phyloP scores from a whole-genome alignment of 1,140 invertebrate genomes.

The Cataglyphis hispanica region DNA sequence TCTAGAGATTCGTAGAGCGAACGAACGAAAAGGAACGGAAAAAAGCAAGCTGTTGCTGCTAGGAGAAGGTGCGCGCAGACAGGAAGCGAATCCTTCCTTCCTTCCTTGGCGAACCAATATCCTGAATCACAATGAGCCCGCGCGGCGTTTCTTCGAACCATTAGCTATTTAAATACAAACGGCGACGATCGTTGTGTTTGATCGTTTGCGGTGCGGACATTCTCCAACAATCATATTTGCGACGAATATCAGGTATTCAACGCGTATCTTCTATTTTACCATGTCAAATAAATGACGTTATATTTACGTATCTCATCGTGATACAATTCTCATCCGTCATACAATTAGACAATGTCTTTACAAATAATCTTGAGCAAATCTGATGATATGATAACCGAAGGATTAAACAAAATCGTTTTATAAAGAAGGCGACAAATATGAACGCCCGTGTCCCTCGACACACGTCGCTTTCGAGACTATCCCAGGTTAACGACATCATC shows the following conservation, averaged over 20 bases:
- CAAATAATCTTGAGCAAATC: not conserved
- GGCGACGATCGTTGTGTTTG: slow-evolving; percentile 49
- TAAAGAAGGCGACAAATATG: slow-evolving; percentile 21
- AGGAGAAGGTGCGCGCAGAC: slow-evolving; percentile 71
- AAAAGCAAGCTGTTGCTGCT: slow-evolving; percentile 49
- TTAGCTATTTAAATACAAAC: slow-evolving; percentile 79
- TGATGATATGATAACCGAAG: not conserved
- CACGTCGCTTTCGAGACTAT: slow-evolving; percentile 8
- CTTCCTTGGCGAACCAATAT: slow-evolving; percentile 80
- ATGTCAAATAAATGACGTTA: slow-evolving; percentile 3
- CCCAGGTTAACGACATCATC: slow-evolving; percentile 57
- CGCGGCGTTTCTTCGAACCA: slow-evolving; percentile 76
- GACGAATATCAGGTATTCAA: not conserved
- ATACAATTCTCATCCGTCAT: too few species aligned
- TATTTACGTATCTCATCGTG: not conserved
- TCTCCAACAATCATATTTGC: slow-evolving; percentile 1
- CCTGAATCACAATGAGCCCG: slow-evolving; percentile 83
- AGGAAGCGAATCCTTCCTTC: slow-evolving; percentile 83
- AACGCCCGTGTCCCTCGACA: not conserved
- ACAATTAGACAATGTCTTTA: not conserved
- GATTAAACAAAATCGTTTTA: slow-evolving; percentile 10
- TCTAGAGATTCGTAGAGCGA: slow-evolving; percentile 43
- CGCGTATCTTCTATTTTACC: not conserved
- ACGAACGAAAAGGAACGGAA: slow-evolving; percentile 42
- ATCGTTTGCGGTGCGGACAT: not conserved